A percentile compares a stretch with the other conserved stretches of the same genome.
These are phyloP conservation scores for Ctenoplectra terminalis DNA, from an alignment of 1,140 invertebrate species.

Conservation along the genomic window DNA sequence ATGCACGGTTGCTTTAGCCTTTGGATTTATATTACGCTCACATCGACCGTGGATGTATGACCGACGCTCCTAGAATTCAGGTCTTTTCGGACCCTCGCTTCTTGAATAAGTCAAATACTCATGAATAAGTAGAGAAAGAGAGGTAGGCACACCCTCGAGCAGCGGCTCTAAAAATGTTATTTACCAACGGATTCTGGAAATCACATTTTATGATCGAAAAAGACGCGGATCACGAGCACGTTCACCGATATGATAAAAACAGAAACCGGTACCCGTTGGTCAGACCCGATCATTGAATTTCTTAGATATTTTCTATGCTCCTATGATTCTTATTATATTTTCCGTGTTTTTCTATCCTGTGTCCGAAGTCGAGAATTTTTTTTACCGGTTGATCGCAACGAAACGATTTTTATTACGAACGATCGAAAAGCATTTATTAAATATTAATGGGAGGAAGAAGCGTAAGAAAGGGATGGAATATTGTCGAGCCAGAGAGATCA, in stretches of 20 bases:
- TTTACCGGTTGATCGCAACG: background rate
- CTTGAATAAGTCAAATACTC: conserved; percentile 80
- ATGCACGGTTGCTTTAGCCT: conserved; percentile 58
- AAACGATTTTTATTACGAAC: too few species aligned
- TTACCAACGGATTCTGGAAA: conserved; percentile 58
- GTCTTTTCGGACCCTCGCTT: conserved; percentile 68
- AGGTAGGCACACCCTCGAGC: conserved; percentile 32
- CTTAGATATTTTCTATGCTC: conserved; percentile 7
- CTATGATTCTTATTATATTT: too few species aligned
- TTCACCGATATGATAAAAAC: background rate
- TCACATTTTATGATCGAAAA: conserved; percentile 58
- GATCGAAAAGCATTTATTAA: too few species aligned
- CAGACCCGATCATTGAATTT: conserved; percentile 27
- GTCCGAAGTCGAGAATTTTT: background rate
- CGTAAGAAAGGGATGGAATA: background rate
- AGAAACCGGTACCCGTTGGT: background rate
- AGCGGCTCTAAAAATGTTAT: conserved; percentile 61
- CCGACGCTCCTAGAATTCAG: conserved; percentile 56
- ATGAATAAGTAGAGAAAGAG: conserved; percentile 76
- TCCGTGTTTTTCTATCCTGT: too few species aligned
- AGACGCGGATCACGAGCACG: background rate
- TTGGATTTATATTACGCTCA: conserved; percentile 70
- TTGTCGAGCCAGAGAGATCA: conserved; percentile 25
- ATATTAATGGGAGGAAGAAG: too few species aligned
- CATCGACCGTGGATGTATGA: conserved; percentile 68